phyloP scores from a whole-genome alignment of 2,113 vertebrate genomes.

The Passer domesticus region DNA sequence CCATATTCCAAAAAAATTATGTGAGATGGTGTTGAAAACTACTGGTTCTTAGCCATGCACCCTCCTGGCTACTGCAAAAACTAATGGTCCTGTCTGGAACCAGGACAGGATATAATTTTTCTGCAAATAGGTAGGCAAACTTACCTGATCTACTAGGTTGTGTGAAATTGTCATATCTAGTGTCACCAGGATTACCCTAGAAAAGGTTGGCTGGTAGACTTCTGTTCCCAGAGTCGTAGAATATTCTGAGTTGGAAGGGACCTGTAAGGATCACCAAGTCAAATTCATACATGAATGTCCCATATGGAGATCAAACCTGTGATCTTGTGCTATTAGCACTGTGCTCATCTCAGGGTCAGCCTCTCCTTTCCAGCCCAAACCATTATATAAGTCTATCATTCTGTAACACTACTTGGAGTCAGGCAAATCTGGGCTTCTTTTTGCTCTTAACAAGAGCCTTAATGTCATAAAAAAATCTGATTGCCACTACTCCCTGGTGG shows the following conservation, averaged over 20 bases:
- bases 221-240: not conserved
- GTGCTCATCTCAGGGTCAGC: not conserved
- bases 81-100: not conserved
- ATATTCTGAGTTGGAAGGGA: not conserved
- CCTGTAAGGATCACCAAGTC: rapidly evolving
- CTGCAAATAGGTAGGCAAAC: not conserved
- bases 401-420: not conserved
- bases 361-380: not conserved
- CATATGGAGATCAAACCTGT: not conserved
- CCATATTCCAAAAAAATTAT: not conserved
- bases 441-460: not conserved
- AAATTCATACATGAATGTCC: not conserved
- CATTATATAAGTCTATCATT: not conserved
- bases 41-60: not conserved
- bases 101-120: not conserved
- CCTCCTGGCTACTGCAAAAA: not conserved
- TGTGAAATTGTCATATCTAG: not conserved
- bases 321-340: not conserved
- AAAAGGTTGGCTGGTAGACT: not conserved
- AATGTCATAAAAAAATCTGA: not conserved
- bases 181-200: not conserved
- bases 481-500: not conserved
- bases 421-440: not conserved
- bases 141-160: not conserved
- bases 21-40: not conserved